These are phyloP conservation scores for Octodonta nipae DNA, from an alignment of 2,888 invertebrate species.

Conservation along the genomic window DNA sequence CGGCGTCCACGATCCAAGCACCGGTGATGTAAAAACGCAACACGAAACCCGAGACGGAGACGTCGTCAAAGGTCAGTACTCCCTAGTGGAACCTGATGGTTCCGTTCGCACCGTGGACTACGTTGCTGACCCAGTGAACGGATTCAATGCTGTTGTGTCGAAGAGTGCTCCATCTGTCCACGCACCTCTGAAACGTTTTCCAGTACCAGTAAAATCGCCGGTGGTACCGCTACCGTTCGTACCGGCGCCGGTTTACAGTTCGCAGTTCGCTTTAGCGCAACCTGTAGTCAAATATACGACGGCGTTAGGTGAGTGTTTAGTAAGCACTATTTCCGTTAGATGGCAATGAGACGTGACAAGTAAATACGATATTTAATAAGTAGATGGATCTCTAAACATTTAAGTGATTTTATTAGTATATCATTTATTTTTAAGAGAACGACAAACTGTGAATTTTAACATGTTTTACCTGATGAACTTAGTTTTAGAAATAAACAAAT, in stretches of 20 bases:
- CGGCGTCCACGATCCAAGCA: slow-evolving; percentile 47
- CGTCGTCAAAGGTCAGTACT: slow-evolving; percentile 40
- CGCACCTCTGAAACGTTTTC: slow-evolving; percentile 19
- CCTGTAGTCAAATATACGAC: slow-evolving; percentile 17
- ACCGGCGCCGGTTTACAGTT: slow-evolving; percentile 23
- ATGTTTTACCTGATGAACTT: no score
- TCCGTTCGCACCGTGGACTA: slow-evolving; percentile 36
- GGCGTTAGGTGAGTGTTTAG: slow-evolving; percentile 20
- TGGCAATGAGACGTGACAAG: no score
- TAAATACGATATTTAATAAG: no score
- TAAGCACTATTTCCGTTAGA: no score
- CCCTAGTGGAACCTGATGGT: slow-evolving; percentile 36
- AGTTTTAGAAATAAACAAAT: no score
- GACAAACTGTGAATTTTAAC: no score
- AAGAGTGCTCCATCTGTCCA: slow-evolving; percentile 39
- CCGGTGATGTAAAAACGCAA: slow-evolving; percentile 47
- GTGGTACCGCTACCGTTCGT: slow-evolving; percentile 13
- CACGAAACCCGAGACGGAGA: slow-evolving; percentile 49
- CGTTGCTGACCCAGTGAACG: slow-evolving; percentile 44
- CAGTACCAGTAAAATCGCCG: slow-evolving; percentile 9
- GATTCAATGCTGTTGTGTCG: slow-evolving; percentile 34
- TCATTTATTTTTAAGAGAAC: no score
- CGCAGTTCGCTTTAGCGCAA: no score
- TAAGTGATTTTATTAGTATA: no score
- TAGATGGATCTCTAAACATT: no score